Evolutionary conservation across 2,797 vertebrate species (phyloP), one percentile per base, ranked within the genome.

Genomic region (Mormyrops attenuatus): DNA sequence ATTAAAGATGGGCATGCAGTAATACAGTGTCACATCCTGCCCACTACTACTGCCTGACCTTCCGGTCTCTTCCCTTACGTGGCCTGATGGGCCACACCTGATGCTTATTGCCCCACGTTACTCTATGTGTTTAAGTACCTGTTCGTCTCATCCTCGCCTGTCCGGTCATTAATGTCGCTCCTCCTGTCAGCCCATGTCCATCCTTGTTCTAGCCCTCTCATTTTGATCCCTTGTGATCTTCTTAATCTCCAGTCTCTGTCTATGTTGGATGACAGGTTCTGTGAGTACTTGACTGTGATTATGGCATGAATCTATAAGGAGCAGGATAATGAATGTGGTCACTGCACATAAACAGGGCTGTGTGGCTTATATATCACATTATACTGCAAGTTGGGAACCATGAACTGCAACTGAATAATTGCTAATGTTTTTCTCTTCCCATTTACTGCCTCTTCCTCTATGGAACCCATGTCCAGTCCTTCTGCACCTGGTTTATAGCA

Each of bases 331-430:
- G 90, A 90, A 93, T 89, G 63, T 88, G 89, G 80, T 84, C 60
- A 41, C 92, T 89, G 90, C 91, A 91, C 92, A 91, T 95, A 94
- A 95, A 95, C 69, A 90, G 93, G 91, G 92, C 87, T 89, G 89
- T 94, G 91, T 89, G 55, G 85, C 89, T 92, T 90, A 89, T 93
- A 91, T 90, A 94, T 94, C 92, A 92, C 89, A 90, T 90, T 90
- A 89, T 87, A 88, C 85, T 93, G 94, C 93, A 96, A 95, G 97
- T 97, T 96, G 97, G 96, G 97, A 97, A 95, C 94, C 95, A 95
- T 93, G 95, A 95, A 96, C 94, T 96, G 96, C 97, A 96, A 96
- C 97, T 96, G 96, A 97, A 96, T 97, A 97, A 98, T 97, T 95
- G 96, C 96, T 96, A 97, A 95, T 97, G 96, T 97, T 97, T 98